phyloP scores from a whole-genome alignment of 2,888 invertebrate genomes.

The Eilema griseolum region DNA sequence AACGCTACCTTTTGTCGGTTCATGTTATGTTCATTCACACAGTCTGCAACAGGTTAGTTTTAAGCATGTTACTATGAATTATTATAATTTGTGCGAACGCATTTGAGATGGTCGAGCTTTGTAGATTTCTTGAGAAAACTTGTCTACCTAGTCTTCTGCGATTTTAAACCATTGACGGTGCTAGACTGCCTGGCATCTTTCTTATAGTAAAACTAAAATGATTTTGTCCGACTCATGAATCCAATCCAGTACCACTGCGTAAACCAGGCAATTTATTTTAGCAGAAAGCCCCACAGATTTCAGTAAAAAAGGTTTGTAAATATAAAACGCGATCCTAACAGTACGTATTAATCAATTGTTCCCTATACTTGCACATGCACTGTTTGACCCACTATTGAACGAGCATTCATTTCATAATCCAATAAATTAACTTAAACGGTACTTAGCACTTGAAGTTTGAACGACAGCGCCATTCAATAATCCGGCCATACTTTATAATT shows the following conservation, averaged over 20 bases:
- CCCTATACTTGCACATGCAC: neutral
- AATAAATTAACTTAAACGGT: slow-evolving; percentile 12
- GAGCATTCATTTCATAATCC: neutral
- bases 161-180: neutral
- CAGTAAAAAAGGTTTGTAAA: neutral
- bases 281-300: no score
- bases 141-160: neutral
- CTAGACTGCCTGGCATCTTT: neutral
- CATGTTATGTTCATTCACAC: neutral
- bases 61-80: neutral
- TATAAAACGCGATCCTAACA: neutral
- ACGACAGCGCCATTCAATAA: slow-evolving; percentile 17
- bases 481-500: slow-evolving; percentile 43
- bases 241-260: no score
- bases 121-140: neutral
- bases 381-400: neutral
- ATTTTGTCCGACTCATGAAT: neutral
- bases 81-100: neutral
- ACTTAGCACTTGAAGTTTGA: slow-evolving; percentile 19
- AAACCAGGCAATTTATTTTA: no score
- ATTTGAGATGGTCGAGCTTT: neutral
- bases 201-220: neutral
- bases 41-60: neutral
- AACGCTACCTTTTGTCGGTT: neutral
- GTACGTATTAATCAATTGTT: neutral